Base-by-base conservation (phyloP, 2,888 invertebrate genomes). In the Caenorhabditis japonica region DNA sequence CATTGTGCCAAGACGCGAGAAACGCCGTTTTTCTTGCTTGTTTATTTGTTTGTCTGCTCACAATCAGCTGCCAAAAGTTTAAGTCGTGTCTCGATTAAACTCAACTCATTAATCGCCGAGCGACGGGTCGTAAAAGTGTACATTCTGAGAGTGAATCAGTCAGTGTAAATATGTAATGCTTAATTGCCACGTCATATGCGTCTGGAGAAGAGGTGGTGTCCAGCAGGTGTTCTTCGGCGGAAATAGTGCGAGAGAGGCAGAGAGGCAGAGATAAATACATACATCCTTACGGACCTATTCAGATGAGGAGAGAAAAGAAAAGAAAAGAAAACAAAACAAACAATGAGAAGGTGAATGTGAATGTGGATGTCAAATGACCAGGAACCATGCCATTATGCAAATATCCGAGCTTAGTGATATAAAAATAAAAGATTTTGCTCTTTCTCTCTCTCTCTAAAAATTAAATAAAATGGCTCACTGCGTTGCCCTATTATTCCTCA, bases 71-170 rank as follows among this genome's bases (percentile, higher is more conserved):
- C n/a, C n/a, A n/a, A n/a, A n/a, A n/a, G n/a, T n/a, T n/a, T n/a
- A n/a, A n/a, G n/a, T n/a, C n/a, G n/a, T n/a, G n/a, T n/a, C n/a
- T n/a, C n/a, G n/a, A n/a, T n/a, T n/a, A n/a, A n/a, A n/a, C n/a
- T n/a, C 21, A 23, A 52, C 47, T 53, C 62, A 33, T 64, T 64
- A 55, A 64, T 64, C 64, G 64, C 41, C 49, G 4, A 34, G 46
- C 7, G 41, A 55, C 46, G 25, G 53, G 49, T 64, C 64, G 64
- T 64, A 64, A 64, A 64, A 56, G 49, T 56, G 64, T 49, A 56
- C 47, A 33, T 5, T 38, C n/a, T 30, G 47, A 23, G 15, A 10
- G 19, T 15, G 43, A 27, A 30, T 44, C 17, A 55, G 21, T 41
- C 30, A 21, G 44, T 44, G 38, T 17, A 53, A 34, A 53, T 62